These are phyloP conservation scores for Orchestia grillus DNA, from an alignment of 1,140 invertebrate genomes.

Conservation along the genomic window DNA sequence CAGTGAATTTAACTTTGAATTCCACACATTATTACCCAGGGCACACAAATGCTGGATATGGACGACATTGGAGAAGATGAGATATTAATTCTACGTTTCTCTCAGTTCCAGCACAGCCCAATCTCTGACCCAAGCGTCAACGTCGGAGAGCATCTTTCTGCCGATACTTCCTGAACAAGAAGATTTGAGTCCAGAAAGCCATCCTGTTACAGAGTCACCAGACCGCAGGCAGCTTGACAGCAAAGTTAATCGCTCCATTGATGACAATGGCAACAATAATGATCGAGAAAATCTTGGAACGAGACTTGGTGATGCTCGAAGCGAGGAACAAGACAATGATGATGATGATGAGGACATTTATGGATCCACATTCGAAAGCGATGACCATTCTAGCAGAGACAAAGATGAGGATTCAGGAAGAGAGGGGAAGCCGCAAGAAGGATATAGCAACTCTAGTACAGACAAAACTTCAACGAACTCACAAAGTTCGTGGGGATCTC, in stretches of 20 bases:
- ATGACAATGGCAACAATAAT: neutral
- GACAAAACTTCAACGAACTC: neutral
- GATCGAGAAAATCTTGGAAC: neutral
- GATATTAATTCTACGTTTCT: neutral
- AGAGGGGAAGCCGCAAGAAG: neutral
- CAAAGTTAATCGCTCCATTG: neutral
- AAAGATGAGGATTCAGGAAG: neutral
- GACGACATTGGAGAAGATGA: too few species aligned
- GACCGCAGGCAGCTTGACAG: neutral
- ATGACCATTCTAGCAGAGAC: neutral
- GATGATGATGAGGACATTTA: neutral
- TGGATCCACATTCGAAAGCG: constrained; percentile 28
- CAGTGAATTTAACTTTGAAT: too few species aligned
- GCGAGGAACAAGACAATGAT: too few species aligned
- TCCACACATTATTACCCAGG: too few species aligned
- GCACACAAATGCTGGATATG: too few species aligned
- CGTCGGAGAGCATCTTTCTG: constrained; percentile 7
- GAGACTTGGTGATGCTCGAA: neutral
- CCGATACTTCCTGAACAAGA: neutral
- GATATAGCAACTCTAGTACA: neutral
- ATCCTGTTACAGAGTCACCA: neutral
- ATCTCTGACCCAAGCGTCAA: neutral
- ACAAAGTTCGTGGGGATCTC: neutral
- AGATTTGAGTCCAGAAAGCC: neutral
- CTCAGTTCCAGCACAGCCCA: neutral